Conservation (phyloP, 2,797 vertebrate genomes). For the Cheirogaleus major region DNA sequence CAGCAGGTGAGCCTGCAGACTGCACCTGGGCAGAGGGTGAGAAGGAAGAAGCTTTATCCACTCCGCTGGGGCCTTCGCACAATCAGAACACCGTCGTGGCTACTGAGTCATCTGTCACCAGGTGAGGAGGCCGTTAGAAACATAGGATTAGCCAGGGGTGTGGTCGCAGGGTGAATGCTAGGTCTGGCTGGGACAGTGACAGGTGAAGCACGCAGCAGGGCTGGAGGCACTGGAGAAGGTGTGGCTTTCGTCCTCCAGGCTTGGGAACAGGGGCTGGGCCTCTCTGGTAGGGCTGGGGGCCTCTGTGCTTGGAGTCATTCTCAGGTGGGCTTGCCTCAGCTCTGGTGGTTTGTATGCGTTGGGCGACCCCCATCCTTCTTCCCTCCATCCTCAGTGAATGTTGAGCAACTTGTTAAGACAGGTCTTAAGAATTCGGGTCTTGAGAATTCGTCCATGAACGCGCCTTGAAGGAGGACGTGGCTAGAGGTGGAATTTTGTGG, state of each 20-base stretch:
- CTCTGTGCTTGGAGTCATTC: neutral
- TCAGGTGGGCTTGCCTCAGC: neutral
- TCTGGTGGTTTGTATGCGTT: neutral
- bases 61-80: neutral
- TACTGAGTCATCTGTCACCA: neutral
- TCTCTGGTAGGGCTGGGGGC: too few relatives aligned
- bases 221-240: neutral
- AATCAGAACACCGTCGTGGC: neutral
- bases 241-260: neutral
- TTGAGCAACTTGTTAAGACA: neutral
- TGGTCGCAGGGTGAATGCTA: neutral
- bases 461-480: neutral
- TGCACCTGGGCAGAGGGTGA: neutral
- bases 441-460: neutral
- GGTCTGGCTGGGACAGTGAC: neutral
- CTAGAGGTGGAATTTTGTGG: neutral
- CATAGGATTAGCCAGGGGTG: neutral
- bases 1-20: neutral
- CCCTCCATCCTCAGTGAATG: neutral
- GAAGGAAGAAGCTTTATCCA: neutral
- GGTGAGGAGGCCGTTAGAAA: neutral
- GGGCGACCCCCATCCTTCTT: too few relatives aligned
- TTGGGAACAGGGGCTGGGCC: neutral
- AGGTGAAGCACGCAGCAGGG: neutral
- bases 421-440: neutral